phyloP scores from a whole-genome alignment of 2,888 invertebrate genomes.

The Apomyelois bistriatella region DNA sequence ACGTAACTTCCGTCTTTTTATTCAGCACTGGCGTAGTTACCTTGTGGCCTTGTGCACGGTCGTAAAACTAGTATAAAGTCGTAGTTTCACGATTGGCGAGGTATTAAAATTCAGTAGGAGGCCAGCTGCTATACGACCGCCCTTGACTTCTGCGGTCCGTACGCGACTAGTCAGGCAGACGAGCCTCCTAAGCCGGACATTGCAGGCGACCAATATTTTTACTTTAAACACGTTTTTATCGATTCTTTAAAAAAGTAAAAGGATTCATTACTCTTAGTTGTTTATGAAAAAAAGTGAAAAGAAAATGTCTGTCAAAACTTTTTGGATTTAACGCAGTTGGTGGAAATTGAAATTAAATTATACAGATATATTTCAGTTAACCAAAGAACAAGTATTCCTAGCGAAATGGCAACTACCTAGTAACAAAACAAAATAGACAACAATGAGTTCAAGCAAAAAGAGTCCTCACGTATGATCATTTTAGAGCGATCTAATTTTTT shows the following conservation, averaged over 20 bases:
- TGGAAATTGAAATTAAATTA: too few species aligned
- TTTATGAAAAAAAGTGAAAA: slow-evolving; percentile 11
- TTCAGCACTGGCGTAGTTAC: slow-evolving; percentile 32
- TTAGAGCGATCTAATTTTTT: slow-evolving; percentile 40
- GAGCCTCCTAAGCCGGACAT: slow-evolving; percentile 24
- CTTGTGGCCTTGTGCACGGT: slow-evolving; percentile 53
- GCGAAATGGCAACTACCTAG: slow-evolving; percentile 22
- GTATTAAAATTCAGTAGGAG: slow-evolving; percentile 66
- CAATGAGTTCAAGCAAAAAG: slow-evolving; percentile 29
- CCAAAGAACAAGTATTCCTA: background rate
- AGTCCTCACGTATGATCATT: slow-evolving; percentile 34
- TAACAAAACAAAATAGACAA: slow-evolving; percentile 29
- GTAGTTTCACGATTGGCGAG: slow-evolving; percentile 47
- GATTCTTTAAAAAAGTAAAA: slow-evolving; percentile 48
- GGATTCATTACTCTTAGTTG: slow-evolving; percentile 25
- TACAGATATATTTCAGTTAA: too few species aligned
- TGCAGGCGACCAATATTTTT: slow-evolving; percentile 25
- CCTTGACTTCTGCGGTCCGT: slow-evolving; percentile 62
- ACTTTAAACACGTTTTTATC: slow-evolving; percentile 27
- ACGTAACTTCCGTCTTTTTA: slow-evolving; percentile 15
- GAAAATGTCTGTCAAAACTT: too few species aligned
- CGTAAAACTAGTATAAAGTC: slow-evolving; percentile 53
- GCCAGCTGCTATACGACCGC: slow-evolving; percentile 62
- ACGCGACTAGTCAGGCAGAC: slow-evolving; percentile 26
- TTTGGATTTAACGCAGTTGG: too few species aligned